Conservation (phyloP, 2,797 vertebrate genomes). For the Mycteria americana region DNA sequence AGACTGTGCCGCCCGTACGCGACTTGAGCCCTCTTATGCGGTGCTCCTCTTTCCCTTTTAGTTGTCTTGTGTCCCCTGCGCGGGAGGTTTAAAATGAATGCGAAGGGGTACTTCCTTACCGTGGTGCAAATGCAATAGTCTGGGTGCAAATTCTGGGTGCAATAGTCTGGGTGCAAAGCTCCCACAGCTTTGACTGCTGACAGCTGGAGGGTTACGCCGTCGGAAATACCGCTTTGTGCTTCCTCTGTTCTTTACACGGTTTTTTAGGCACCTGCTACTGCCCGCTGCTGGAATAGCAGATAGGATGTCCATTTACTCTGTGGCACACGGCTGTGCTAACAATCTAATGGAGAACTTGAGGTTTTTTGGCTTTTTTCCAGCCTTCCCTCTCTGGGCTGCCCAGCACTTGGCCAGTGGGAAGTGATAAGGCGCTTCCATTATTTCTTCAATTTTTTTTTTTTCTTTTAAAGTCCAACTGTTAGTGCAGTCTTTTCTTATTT, state of each 20-base stretch:
- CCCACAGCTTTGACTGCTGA: neutral
- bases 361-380: too few species aligned
- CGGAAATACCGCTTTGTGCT: neutral
- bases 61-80: accelerated
- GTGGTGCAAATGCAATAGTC: accelerated
- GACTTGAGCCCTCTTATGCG: accelerated
- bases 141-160: neutral
- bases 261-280: neutral
- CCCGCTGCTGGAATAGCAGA: neutral
- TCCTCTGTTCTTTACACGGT: neutral
- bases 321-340: accelerated
- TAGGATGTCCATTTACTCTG: neutral
- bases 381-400: neutral
- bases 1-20: accelerated
- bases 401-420: neutral
- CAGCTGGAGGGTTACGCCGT: neutral
- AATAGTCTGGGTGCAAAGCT: neutral
- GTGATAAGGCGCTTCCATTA: neutral
- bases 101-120: neutral
- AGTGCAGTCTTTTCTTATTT: neutral
- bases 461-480: neutral
- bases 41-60: neutral
- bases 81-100: neutral
- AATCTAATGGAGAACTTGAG: too few species aligned
- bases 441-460: neutral